Conservation (phyloP, 2,888 invertebrate genomes). For the Drosophila glabriapex region DNA sequence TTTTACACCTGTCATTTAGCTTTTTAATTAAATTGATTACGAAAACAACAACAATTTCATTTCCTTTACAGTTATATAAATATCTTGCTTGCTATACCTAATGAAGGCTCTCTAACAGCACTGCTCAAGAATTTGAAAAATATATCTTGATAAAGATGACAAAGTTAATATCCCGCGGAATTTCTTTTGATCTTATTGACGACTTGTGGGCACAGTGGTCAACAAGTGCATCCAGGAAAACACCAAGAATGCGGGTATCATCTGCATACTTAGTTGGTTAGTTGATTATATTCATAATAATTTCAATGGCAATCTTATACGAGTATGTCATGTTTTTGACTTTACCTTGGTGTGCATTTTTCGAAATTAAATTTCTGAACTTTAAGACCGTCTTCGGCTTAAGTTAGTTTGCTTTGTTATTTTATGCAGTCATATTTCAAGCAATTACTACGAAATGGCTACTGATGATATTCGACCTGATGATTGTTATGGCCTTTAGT, state of each 20-base stretch:
- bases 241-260: constrained; percentile 23
- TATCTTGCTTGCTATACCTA: background rate
- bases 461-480: constrained; percentile 5
- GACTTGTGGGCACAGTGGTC: constrained; percentile 38
- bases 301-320: too few species aligned
- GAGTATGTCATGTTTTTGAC: too few species aligned
- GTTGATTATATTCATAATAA: too few species aligned
- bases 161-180: constrained; percentile 36
- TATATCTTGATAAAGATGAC: constrained; percentile 23
- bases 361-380: too few species aligned
- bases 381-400: background rate
- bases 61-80: background rate
- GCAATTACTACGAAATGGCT: constrained; percentile 16
- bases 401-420: background rate
- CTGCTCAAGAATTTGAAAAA: constrained; percentile 51
- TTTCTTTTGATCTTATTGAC: constrained; percentile 1
- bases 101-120: constrained; percentile 56
- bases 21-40: constrained; percentile 2
- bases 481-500: constrained; percentile 31
- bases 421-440: constrained; percentile 13
- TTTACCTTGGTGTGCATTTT: too few species aligned
- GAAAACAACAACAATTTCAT: background rate
- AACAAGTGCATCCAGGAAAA: constrained; percentile 39
- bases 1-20: background rate
- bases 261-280: constrained; percentile 12